Conservation (phyloP, 2,113 vertebrate species). For the Phainopepla nitens region DNA sequence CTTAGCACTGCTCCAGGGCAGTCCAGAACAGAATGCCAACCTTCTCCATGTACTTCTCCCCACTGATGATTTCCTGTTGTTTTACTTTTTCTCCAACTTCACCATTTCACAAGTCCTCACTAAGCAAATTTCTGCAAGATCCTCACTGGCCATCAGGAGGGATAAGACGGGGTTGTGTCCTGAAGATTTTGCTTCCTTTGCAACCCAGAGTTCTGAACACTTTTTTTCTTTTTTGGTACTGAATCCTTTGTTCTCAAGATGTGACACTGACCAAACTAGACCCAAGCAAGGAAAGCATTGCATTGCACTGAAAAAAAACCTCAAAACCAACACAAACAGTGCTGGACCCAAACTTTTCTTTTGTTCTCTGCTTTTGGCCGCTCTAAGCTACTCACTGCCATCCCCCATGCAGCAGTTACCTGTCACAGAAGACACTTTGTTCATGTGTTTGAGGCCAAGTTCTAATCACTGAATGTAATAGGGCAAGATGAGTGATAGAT, state of each 20-base stretch:
- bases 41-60: background rate
- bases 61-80: background rate
- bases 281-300: background rate
- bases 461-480: slow-evolving; percentile 34
- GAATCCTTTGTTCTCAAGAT: background rate
- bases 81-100: background rate
- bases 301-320: background rate
- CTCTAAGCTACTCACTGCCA: background rate
- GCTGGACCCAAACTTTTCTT: background rate
- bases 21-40: background rate
- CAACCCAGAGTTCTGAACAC: background rate
- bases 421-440: slow-evolving; percentile 41
- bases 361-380: background rate
- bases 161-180: background rate
- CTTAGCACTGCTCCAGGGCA: background rate
- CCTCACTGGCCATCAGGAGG: background rate
- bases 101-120: background rate
- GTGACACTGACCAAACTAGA: background rate
- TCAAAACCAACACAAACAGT: background rate
- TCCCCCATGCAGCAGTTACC: background rate
- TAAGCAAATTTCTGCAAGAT: background rate
- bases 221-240: no score
- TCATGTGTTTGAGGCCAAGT: background rate
- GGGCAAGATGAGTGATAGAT: slow-evolving; percentile 48
- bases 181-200: background rate